A percentile compares a stretch with the other conserved stretches of the same genome.
phyloP scores from a whole-genome alignment of 2,888 invertebrate genomes.

The Rhimphoctona megacephalus region DNA sequence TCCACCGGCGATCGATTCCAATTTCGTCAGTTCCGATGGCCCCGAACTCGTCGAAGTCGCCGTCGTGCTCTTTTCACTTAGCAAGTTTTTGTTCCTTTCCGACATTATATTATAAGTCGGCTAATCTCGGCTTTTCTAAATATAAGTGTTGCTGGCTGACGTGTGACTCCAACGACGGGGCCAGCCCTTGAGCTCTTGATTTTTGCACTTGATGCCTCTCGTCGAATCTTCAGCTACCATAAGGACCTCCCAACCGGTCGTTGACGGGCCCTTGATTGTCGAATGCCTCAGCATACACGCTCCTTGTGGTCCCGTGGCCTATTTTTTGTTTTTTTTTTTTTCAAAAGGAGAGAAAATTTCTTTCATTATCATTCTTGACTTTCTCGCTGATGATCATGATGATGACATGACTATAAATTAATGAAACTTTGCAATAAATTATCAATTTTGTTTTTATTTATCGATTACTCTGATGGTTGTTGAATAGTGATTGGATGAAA shows the following conservation, averaged over 20 bases:
- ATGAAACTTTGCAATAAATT: neutral
- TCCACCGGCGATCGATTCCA: neutral
- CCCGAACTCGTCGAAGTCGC: slow-evolving; percentile 61
- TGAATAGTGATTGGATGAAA: neutral
- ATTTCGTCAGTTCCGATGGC: slow-evolving; percentile 28
- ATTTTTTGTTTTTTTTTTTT: slow-evolving; percentile 21
- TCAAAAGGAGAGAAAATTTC: neutral
- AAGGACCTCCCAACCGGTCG: slow-evolving; percentile 79
- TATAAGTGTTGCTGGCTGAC: slow-evolving; percentile 78
- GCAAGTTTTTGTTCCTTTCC: slow-evolving; percentile 75
- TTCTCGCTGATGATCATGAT: neutral
- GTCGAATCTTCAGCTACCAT: slow-evolving; percentile 80
- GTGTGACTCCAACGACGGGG: slow-evolving; percentile 82
- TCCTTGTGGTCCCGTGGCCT: slow-evolving; percentile 75
- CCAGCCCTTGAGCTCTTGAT: slow-evolving; percentile 82
- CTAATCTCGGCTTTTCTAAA: slow-evolving; percentile 75
- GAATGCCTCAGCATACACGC: slow-evolving; percentile 81
- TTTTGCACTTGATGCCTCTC: slow-evolving; percentile 77
- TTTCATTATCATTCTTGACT: neutral
- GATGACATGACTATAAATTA: neutral
- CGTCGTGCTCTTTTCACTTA: slow-evolving; percentile 59
- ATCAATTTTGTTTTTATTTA: neutral
- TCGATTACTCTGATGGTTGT: neutral
- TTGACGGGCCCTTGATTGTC: slow-evolving; percentile 71
- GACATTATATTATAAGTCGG: slow-evolving; percentile 67